Base-by-base conservation (phyloP, 2,113 vertebrate genomes). In the Campylorhamphus procurvoides region DNA sequence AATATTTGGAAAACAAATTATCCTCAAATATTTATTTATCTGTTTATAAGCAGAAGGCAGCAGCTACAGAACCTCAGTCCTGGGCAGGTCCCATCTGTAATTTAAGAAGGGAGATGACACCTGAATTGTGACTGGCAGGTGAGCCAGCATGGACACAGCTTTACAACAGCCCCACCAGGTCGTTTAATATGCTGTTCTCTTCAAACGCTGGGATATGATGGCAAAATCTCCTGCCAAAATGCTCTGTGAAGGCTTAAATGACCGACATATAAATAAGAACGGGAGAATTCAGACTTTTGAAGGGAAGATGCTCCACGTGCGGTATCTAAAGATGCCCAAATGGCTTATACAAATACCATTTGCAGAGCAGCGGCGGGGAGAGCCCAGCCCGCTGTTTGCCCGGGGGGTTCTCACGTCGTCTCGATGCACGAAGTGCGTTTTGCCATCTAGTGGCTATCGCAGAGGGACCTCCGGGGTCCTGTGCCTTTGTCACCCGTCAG, bases 361-460 rank as follows among this genome's bases (percentile, higher is more conserved):
- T 73, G n/a, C 7, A 17, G 77, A 55, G 39, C 40, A 5, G 73
- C 3, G 2, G 10, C 58, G 3, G 67, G 58, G 67, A 6, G 3
- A 77, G 72, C 49, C 23, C 5, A 4, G 58, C 44, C 6, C 31
- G 27, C 7, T 14, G 12, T 2, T 14, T 4, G 4, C 10, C 42
- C 29, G 12, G 37, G 64, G 72, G 12, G 4, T 71, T 14, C 39
- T 1, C 62, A 0, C 0, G 15, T 1, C 7, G 6, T 24, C 47
- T 1, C 28, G 16, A 14, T 19, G 75, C 79, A 55, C 79, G 17
- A 66, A 96, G 94, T 22, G 83, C 52, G 31, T 10, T 90, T 95
- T 92, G 96, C 96, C 96, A 95, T 24, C 96, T 94, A 86, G 96
- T 15, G 96, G 96, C 87, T 75, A 9, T 1, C 25, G 62, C 33